Conservation (phyloP, 2,113 vertebrate species). For the Leuciscus idus region DNA sequence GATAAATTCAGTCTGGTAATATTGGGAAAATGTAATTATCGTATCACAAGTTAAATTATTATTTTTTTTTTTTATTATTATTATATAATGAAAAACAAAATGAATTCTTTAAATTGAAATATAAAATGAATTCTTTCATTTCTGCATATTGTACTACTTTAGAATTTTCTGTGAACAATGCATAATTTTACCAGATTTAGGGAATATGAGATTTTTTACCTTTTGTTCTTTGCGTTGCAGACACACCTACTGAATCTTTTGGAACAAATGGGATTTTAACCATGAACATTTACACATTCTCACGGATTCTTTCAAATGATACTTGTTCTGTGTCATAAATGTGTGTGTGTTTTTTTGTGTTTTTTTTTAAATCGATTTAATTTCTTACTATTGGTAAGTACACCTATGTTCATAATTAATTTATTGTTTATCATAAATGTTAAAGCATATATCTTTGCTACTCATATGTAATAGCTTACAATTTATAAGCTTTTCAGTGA, state of each 20-base stretch:
- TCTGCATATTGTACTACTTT: not conserved
- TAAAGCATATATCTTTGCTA: constrained; percentile 2
- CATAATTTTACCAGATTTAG: not conserved
- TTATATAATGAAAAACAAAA: not conserved
- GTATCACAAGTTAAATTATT: not conserved
- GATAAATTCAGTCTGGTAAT: not conserved
- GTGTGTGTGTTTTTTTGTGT: not conserved
- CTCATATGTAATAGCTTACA: constrained; percentile 8
- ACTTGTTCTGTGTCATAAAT: constrained; percentile 62
- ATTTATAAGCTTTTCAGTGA: constrained; percentile 5
- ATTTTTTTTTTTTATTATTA: not conserved
- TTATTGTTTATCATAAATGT: constrained; percentile 40
- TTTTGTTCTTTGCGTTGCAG: constrained; percentile 63
- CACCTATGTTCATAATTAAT: constrained; percentile 40
- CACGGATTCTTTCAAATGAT: constrained; percentile 61
- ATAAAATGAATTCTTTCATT: too few relatives aligned
- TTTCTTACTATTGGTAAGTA: constrained; percentile 3
- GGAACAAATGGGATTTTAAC: constrained; percentile 73
- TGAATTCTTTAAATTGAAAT: not conserved
- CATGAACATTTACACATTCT: constrained; percentile 68
- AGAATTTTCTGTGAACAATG: not conserved
- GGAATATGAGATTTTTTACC: not conserved
- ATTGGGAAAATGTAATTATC: not conserved
- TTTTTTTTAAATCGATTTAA: not conserved
- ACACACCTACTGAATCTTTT: constrained; percentile 63